Evolutionary conservation across 2,888 invertebrate genomes (phyloP).

Genomic region (Pantelozetes paolii): DNA sequence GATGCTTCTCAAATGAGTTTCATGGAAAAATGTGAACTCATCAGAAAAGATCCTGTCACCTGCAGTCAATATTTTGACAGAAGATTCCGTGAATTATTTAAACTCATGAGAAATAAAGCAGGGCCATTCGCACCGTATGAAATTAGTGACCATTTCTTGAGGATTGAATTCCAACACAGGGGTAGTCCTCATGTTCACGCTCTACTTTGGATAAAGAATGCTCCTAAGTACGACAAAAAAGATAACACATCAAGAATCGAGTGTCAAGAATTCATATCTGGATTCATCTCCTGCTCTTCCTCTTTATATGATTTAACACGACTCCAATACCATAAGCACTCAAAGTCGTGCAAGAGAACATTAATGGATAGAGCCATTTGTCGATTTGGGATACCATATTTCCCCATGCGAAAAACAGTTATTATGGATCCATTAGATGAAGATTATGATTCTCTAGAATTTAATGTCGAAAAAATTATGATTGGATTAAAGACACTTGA

Average conservation of each 20-base stretch:
- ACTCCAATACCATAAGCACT: conserved; percentile 29
- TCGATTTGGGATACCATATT: conserved; percentile 41
- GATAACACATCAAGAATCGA: neutral
- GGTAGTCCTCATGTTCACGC: conserved; percentile 45
- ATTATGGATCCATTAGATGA: conserved; percentile 30
- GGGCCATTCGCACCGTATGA: conserved; percentile 27
- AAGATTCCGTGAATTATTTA: neutral
- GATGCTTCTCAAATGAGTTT: neutral
- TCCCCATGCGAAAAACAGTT: conserved; percentile 32
- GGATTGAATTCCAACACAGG: conserved; percentile 43
- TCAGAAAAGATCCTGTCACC: conserved; percentile 43
- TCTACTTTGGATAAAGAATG: conserved; percentile 43
- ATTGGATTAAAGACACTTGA: neutral
- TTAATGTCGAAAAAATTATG: neutral
- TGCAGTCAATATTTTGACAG: conserved; percentile 31
- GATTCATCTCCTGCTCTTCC: neutral
- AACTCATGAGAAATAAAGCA: neutral
- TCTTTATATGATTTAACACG: neutral
- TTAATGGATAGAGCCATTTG: neutral
- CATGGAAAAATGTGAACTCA: conserved; percentile 19
- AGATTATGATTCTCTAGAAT: neutral
- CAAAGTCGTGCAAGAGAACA: neutral
- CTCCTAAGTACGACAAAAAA: conserved; percentile 24
- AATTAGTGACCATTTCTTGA: neutral
- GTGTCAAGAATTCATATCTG: neutral